phyloP scores from a whole-genome alignment of 2,797 vertebrate genomes.

The Acridotheres tristis region DNA sequence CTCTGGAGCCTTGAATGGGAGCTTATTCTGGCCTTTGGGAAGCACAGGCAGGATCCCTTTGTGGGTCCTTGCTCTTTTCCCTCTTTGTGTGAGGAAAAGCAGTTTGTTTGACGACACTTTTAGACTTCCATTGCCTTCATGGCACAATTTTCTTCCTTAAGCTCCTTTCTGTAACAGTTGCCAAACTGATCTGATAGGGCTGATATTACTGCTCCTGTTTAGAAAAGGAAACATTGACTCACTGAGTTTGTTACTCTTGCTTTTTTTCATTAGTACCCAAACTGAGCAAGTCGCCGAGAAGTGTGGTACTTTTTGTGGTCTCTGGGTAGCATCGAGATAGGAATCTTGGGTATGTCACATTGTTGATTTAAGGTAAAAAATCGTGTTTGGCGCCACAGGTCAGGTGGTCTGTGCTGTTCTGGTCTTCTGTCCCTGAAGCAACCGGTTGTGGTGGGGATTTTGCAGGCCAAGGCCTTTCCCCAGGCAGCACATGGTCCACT shows the following conservation, averaged over 20 bases:
- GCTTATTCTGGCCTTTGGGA: not conserved
- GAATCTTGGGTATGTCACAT: not conserved
- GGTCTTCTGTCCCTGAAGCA: not conserved
- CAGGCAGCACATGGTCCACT: rapidly evolving
- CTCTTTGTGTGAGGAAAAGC: not conserved
- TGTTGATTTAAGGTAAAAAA: not conserved
- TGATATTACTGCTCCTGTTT: rapidly evolving
- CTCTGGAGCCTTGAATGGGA: not conserved
- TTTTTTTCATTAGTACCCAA: not conserved
- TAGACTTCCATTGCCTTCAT: rapidly evolving
- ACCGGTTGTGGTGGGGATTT: not conserved
- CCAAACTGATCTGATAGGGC: not conserved
- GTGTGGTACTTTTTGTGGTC: not conserved
- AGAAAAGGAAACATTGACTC: not conserved
- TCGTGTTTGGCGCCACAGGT: not conserved
- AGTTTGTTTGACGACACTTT: not conserved
- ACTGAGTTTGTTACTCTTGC: not conserved
- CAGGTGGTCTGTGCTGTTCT: not conserved
- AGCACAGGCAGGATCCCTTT: not conserved
- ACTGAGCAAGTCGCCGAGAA: not conserved
- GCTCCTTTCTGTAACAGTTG: not conserved
- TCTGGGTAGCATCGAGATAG: not conserved
- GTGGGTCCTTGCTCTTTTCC: not conserved
- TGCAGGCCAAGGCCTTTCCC: not conserved
- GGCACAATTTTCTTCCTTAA: not conserved